phyloP scores from a whole-genome alignment of 2,888 invertebrate species.

The Eupithecia abbreviata region DNA sequence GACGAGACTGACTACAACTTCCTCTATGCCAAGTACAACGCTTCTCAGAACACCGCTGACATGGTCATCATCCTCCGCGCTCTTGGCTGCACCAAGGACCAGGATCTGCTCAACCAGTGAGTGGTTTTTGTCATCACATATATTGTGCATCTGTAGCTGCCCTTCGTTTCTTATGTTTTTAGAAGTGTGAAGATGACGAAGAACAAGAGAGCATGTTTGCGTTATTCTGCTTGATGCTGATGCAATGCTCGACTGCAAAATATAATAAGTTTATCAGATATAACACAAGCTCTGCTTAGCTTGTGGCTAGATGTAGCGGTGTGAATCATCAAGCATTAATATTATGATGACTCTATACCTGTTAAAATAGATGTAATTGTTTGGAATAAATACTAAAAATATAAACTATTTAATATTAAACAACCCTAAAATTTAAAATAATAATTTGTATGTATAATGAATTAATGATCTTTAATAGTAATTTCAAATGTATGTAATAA shows the following conservation, averaged over 20 bases:
- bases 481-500: too few species aligned
- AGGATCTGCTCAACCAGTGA: constrained; percentile 60
- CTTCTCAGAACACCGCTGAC: constrained; percentile 84
- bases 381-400: too few species aligned
- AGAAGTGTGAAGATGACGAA: background rate
- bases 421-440: too few species aligned
- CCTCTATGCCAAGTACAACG: constrained; percentile 82
- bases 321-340: too few species aligned
- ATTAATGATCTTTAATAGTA: too few species aligned
- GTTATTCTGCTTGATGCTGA: background rate
- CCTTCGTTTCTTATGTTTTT: background rate
- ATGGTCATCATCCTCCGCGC: constrained; percentile 84
- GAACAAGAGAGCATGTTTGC: background rate
- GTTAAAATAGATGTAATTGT: too few species aligned
- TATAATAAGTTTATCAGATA: too few species aligned
- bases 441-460: too few species aligned
- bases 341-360: too few species aligned
- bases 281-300: too few species aligned
- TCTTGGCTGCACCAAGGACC: constrained; percentile 68
- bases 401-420: too few species aligned
- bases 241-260: background rate
- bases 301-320: too few species aligned
- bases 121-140: constrained; percentile 38
- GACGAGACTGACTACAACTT: constrained; percentile 85
- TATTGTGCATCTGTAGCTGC: background rate